Evolutionary conservation across 2,888 invertebrate species (phyloP).

Genomic region (Trimorus sp.): DNA sequence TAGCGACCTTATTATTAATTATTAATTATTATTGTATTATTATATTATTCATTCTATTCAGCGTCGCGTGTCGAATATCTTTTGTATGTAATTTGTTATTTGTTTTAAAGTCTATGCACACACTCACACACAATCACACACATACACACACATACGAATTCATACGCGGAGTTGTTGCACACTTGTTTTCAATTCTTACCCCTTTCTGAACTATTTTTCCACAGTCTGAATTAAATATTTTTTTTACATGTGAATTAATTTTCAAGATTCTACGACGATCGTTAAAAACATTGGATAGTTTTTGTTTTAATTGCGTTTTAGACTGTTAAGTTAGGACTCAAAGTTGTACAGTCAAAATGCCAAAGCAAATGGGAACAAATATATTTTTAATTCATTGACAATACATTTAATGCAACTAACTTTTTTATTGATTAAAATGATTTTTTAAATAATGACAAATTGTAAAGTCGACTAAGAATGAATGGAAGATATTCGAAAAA

Average conservation of each 20-base stretch:
- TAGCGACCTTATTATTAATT: slow-evolving; percentile 64
- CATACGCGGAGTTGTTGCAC: slow-evolving; percentile 59
- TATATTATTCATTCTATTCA: slow-evolving; percentile 73
- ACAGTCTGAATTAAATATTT: no score
- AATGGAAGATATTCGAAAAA: no score
- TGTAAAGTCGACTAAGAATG: no score
- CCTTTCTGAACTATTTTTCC: slow-evolving; percentile 27
- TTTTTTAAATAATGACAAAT: no score
- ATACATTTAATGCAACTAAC: no score
- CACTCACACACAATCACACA: slow-evolving; percentile 40
- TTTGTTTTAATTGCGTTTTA: slow-evolving; percentile 46
- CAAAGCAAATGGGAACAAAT: no score
- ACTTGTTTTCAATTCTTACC: slow-evolving; percentile 41
- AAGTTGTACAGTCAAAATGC: neutral
- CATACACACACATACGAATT: neutral
- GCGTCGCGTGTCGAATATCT: slow-evolving; percentile 77
- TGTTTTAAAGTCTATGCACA: slow-evolving; percentile 81
- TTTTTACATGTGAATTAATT: no score
- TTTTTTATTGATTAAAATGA: no score
- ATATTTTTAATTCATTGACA: no score
- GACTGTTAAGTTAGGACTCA: slow-evolving; percentile 30
- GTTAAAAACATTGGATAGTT: slow-evolving; percentile 44
- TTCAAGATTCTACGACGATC: slow-evolving; percentile 35
- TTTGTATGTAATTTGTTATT: slow-evolving; percentile 81
- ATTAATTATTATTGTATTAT: neutral